phyloP scores from a whole-genome alignment of 2,113 vertebrate genomes.

The Henicopernis longicauda region DNA sequence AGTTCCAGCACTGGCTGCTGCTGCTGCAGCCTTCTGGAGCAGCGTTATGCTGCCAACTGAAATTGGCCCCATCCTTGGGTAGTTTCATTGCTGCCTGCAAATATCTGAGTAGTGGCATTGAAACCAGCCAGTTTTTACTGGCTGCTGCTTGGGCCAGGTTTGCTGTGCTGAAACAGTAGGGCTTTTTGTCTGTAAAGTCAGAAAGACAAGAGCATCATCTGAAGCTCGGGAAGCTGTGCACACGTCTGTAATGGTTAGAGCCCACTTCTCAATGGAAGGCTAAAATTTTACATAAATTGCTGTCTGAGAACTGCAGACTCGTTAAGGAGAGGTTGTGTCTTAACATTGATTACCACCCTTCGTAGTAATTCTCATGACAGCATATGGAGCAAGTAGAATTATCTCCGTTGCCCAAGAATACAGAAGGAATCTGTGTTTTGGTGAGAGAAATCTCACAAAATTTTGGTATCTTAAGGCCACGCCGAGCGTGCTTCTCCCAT shows the following conservation, averaged over 20 bases:
- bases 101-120: neutral
- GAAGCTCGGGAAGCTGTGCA: neutral
- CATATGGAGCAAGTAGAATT: neutral
- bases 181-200: neutral
- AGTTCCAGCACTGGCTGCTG: neutral
- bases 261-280: neutral
- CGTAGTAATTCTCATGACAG: neutral
- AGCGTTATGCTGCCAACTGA: neutral
- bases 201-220: neutral
- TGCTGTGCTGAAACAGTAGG: neutral
- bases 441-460: neutral
- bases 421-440: neutral
- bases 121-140: neutral
- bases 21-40: neutral
- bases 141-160: neutral
- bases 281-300: neutral
- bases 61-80: neutral
- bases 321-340: neutral
- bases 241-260: neutral
- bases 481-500: neutral
- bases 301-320: neutral
- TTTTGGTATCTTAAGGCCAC: neutral
- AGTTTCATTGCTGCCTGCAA: neutral
- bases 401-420: neutral
- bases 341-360: neutral